Base-by-base conservation (phyloP, 1,140 invertebrate genomes). In the Triops longicaudatus region DNA sequence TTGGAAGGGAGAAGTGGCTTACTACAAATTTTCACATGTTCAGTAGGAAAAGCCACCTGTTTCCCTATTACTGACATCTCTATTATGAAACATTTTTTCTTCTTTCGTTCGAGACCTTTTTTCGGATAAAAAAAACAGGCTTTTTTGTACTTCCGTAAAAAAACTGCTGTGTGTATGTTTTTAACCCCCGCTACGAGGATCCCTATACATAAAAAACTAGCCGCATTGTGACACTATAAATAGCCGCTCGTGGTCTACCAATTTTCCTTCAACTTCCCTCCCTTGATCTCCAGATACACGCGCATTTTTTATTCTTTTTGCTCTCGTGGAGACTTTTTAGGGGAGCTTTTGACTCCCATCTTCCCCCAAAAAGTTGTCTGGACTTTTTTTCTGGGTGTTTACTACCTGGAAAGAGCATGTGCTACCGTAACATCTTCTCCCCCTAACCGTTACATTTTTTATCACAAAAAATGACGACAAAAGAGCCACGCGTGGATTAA, bases 401-500 rank as follows among this genome's bases (percentile, higher is more conserved):
- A 37, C 31, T 37, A 63, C 50, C 50, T 63, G 50, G 22, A 63
- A 63, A 22, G n/a, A 63, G 50, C 50, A 63, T 63, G 50, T 63
- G 50, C 50, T 63, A 63, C 50, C 50, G 50, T 63, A n/a, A n/a
- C 22, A 17, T 63, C 22, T 22, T 63, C 50, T 22, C 22, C 14
- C 50, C 50, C 50, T 63, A 22, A 63, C 22, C 22, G 14, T 12
- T 63, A n/a, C 10, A 17, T 0, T 63, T 63, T 63, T 63, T 63
- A 63, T 17, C 17, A 63, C 6, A 63, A 63, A 50, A 63, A 63
- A 63, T 63, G 22, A 63, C 50, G 22, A 63, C 50, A 63, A 63
- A n/a, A 22, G 50, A 63, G 50, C 50, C 50, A 63, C 50, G 50
- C 50, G 50, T 63, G 50, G 50, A 63, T 63, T 63, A 63, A 63